phyloP scores from a whole-genome alignment of 2,797 vertebrate genomes.

The Myoxocephalus aenaeus region DNA sequence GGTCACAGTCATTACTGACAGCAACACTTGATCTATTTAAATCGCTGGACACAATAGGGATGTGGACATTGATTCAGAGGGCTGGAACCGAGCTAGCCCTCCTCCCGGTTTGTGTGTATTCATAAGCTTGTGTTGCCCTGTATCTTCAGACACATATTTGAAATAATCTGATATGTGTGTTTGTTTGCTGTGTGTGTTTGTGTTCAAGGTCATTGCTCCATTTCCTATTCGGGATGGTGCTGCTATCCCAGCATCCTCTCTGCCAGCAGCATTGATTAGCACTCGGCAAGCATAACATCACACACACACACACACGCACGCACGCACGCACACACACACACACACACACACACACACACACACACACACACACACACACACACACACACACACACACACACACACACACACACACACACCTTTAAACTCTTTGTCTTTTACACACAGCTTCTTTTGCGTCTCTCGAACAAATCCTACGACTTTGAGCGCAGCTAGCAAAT shows the following conservation, averaged over 20 bases:
- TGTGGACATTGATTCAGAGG: constrained; percentile 18
- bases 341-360: constrained; percentile 40
- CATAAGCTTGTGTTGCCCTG: constrained; percentile 28
- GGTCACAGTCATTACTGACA: constrained; percentile 15
- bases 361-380: constrained; percentile 18
- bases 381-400: constrained; percentile 8
- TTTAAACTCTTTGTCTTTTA: constrained; percentile 22
- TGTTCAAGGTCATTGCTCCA: constrained; percentile 77
- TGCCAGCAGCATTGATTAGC: constrained; percentile 81
- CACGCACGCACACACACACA: constrained; percentile 6
- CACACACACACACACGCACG: constrained; percentile 27
- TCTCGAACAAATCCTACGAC: constrained; percentile 32
- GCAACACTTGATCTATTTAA: background rate
- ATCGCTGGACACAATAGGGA: background rate
- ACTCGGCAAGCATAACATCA: constrained; percentile 76
- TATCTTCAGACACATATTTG: constrained; percentile 43
- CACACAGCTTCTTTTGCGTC: constrained; percentile 25
- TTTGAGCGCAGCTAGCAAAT: constrained; percentile 18
- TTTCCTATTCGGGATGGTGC: constrained; percentile 74
- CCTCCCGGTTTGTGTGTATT: constrained; percentile 5
- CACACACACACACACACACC: constrained; percentile 22
- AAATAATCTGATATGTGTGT: constrained; percentile 45
- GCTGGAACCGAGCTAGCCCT: background rate
- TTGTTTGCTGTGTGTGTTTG: constrained; percentile 48
- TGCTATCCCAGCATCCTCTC: constrained; percentile 76